These are phyloP conservation scores for Ophion costatus DNA, from an alignment of 2,888 invertebrate species.

Conservation along the genomic window DNA sequence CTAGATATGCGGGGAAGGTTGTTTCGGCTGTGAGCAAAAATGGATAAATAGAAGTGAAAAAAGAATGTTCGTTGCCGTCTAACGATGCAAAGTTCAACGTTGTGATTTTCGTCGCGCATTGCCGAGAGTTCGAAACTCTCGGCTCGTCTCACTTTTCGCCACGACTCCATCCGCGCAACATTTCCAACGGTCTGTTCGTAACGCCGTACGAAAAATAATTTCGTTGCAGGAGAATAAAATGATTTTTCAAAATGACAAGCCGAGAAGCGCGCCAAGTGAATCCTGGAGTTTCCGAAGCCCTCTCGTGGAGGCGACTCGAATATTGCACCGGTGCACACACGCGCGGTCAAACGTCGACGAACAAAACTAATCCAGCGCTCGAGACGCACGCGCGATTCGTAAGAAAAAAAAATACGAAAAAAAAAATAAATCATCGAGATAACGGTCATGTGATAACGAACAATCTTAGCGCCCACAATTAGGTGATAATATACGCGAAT, in stretches of 20 bases:
- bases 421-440: constrained; percentile 17
- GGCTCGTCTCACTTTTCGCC: no score
- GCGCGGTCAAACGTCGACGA: constrained; percentile 1
- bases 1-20: not conserved
- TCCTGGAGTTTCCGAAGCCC: not conserved
- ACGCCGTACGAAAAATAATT: no score
- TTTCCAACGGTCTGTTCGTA: no score
- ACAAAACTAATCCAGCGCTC: not conserved
- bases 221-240: no score
- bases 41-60: not conserved
- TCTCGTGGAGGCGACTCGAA: not conserved
- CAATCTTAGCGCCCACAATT: constrained; percentile 60
- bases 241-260: not conserved
- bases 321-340: not conserved
- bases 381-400: not conserved
- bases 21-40: not conserved
- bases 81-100: no score
- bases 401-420: not conserved
- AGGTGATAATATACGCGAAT: constrained; percentile 36
- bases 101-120: no score
- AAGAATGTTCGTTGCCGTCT: not conserved
- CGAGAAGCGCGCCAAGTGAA: not conserved
- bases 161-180: no score
- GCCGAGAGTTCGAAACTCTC: no score
- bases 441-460: constrained; percentile 58